A percentile compares a stretch with the other conserved stretches of the same genome.
Conservation (phyloP, 2,797 vertebrate species). For the Pseudomugil gertrudae region DNA sequence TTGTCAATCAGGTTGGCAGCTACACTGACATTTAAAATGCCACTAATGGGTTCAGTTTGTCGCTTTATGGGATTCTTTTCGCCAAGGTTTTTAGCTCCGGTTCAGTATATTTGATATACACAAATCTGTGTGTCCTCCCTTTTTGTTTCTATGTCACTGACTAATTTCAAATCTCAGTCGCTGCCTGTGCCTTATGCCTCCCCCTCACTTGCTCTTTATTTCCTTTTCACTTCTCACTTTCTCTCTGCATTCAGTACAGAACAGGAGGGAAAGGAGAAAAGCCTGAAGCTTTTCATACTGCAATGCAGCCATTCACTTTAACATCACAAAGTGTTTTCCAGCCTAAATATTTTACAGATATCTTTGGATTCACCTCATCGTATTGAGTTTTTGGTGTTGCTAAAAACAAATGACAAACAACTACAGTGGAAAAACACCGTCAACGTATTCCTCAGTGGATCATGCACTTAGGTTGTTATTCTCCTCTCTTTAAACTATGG, state of each 20-base stretch:
- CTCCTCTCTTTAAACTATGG: no score
- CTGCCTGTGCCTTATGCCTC: neutral
- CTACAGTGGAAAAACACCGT: no score
- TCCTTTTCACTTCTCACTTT: neutral
- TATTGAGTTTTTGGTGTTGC: no score
- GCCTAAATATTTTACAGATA: no score
- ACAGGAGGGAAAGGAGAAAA: constrained; percentile 1
- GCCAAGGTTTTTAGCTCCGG: constrained; percentile 9
- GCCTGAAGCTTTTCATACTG: neutral
- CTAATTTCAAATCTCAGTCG: neutral
- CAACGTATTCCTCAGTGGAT: neutral
- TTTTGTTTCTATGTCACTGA: neutral
- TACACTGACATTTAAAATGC: constrained; percentile 50
- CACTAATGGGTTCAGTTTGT: constrained; percentile 22
- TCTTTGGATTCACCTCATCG: no score
- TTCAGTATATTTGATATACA: constrained; percentile 12
- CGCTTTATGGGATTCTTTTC: constrained; percentile 16
- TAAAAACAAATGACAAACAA: no score
- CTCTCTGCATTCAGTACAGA: neutral
- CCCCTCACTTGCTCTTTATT: neutral
- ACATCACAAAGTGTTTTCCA: neutral
- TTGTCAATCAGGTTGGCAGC: constrained; percentile 39
- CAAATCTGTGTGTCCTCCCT: neutral
- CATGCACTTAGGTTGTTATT: no score
- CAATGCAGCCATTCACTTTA: constrained; percentile 7